Base-by-base conservation (phyloP, 2,113 vertebrate genomes). In the Mesoclemmys tuberculata region DNA sequence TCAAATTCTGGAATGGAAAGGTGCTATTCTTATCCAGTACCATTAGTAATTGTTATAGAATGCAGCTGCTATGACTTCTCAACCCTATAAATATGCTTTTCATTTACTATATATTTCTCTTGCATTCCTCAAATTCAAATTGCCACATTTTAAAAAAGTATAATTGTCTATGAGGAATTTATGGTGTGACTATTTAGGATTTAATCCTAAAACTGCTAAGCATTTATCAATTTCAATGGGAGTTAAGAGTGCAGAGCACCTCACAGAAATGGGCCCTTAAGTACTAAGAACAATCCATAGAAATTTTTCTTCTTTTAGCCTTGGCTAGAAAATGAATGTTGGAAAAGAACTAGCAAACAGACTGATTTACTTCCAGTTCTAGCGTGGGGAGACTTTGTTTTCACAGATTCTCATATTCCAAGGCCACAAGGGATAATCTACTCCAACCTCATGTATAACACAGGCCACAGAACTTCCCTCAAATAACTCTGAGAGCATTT, bases 21-120 rank as follows among this genome's bases (percentile, higher is more conserved):
- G 77, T 91, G 54, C 31, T 78, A 74, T 92, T 82, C 46, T 90
- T 95, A 84, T 27, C 44, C 77, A 94, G 74, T 90, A 61, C 3
- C 31, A 80, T 56, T 95, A 74, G 61, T 94, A 82, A 95, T 74
- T 38, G 64, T 85, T 94, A 94, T 29, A 93, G 58, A 96, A 95
- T 84, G 75, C 92, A 94, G 82, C 55, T 82, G 44, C 55, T 27
- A 13, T 80, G 54, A 88, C 79, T 85, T 80, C 54, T 64, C 54
- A 48, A 86, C 90, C 46, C 86, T 84, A 85, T 77, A 94, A 94
- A 91, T 95, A 75, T 88, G 90, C 86, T 96, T 93, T 95, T 93
- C 80, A 95, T 97, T 96, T 94, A 88, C 77, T 58, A 85, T 14
- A 68, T 78, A 68, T 82, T 44, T 68, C 78, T 48, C 19, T 51